Conservation (phyloP, 2,888 invertebrate species). For the Cryptops parisi region DNA sequence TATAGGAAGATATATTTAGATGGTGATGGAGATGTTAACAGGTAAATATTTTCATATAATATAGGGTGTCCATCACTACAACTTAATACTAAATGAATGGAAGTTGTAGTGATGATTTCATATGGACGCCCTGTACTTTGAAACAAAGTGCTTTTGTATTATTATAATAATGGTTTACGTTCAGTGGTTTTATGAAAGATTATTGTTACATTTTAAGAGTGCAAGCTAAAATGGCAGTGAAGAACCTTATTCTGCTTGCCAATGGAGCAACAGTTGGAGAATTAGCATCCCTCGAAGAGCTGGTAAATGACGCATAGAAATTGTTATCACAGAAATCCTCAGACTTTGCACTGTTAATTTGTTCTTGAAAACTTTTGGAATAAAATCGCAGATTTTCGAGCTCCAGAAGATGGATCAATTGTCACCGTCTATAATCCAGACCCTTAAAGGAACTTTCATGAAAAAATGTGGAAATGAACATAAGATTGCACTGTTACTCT, state of each 20-base stretch:
- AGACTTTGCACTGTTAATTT: neutral
- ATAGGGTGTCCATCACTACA: too few relatives aligned
- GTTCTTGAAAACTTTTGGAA: neutral
- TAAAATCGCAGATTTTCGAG: constrained; percentile 36
- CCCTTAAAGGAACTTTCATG: constrained; percentile 72
- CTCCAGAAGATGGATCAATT: constrained; percentile 45
- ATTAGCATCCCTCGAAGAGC: constrained; percentile 43
- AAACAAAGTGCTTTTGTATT: too few relatives aligned
- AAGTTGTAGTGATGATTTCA: too few relatives aligned
- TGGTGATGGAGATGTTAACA: too few relatives aligned
- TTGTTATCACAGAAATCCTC: too few relatives aligned
- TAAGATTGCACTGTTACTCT: constrained; percentile 53
- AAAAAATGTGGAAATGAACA: constrained; percentile 51
- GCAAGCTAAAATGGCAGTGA: neutral
- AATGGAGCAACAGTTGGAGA: constrained; percentile 43
- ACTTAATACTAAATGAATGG: too few relatives aligned
- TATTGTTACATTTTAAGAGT: neutral
- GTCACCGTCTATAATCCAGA: constrained; percentile 35
- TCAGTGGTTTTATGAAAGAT: neutral
- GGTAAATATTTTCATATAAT: too few relatives aligned
- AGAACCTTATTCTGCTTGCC: constrained; percentile 42
- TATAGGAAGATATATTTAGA: constrained; percentile 54
- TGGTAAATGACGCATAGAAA: too few relatives aligned
- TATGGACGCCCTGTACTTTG: too few relatives aligned
- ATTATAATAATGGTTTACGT: too few relatives aligned